Percentiles rank a stretch among this genome's conserved stretches.
Conservation (phyloP, 2,888 invertebrate species). For the Halictus quadricinctus region DNA sequence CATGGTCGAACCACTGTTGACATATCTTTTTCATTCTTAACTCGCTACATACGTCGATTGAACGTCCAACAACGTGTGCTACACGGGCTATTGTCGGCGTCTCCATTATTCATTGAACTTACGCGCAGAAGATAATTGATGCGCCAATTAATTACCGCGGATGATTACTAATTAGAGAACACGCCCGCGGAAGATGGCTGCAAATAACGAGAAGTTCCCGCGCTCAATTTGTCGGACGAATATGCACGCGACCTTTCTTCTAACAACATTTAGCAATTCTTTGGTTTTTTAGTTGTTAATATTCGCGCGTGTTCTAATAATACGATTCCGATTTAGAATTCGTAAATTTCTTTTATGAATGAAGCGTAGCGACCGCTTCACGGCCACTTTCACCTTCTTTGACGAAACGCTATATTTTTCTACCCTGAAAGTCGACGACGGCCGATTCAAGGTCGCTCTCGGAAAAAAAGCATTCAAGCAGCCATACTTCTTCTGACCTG, state of each 20-base stretch:
- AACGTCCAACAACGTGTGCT: neutral
- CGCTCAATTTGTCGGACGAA: neutral
- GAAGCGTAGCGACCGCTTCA: constrained; percentile 24
- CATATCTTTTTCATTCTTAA: neutral
- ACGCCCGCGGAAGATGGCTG: neutral
- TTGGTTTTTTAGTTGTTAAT: neutral
- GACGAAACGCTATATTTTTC: constrained; percentile 28
- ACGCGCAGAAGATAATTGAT: neutral
- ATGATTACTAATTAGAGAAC: constrained; percentile 29
- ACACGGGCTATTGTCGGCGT: neutral
- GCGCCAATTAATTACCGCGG: constrained; percentile 17
- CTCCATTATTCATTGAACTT: constrained; percentile 12
- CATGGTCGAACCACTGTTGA: neutral
- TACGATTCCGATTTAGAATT: neutral
- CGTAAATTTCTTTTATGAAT: constrained; percentile 15
- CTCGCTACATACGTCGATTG: neutral
- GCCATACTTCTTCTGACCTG: neutral
- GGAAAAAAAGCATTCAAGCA: constrained; percentile 13
- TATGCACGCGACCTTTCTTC: neutral
- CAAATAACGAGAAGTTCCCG: constrained; percentile 8
- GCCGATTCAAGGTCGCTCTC: constrained; percentile 16
- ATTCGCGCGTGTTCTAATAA: neutral
- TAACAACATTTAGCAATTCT: neutral
- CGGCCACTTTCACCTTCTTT: constrained; percentile 37
- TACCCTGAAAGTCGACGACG: neutral